Conservation (phyloP, 37 sponge, comb jelly and placozoan genomes). For the Mnemiopsis leidyi region DNA sequence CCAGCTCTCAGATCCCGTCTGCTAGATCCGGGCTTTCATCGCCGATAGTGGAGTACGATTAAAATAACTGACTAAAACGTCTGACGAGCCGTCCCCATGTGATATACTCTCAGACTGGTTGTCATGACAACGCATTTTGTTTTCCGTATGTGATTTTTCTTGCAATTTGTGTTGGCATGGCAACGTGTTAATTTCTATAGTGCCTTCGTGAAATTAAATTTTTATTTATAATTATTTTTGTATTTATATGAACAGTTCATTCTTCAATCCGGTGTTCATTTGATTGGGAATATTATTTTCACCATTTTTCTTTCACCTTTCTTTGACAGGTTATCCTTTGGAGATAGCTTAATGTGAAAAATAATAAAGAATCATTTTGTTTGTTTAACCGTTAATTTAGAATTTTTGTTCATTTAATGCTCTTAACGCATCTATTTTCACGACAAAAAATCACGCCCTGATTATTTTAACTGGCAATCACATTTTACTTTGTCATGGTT, state of each 20-base stretch:
- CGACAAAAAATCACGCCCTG: not conserved
- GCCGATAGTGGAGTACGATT: not conserved
- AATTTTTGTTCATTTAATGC: not conserved
- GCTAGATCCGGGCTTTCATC: not conserved
- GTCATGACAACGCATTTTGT: not conserved
- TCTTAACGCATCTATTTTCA: not conserved
- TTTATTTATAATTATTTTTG: slow-evolving; percentile 64
- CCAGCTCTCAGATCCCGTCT: slow-evolving; percentile 51
- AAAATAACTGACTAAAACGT: not conserved
- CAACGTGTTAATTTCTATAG: not conserved
- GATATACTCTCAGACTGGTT: not conserved
- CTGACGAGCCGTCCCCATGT: too few species aligned
- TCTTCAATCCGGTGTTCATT: slow-evolving; percentile 2
- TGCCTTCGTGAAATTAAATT: slow-evolving; percentile 39
- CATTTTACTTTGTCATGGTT: too few species aligned
- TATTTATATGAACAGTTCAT: slow-evolving; percentile 61
- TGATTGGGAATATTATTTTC: not conserved
- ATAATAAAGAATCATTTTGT: not conserved
- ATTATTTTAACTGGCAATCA: not conserved
- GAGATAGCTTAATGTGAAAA: not conserved
- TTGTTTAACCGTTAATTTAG: not conserved
- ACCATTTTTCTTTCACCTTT: not conserved
- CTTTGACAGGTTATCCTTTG: not conserved
- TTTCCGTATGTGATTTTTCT: not conserved
- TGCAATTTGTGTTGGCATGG: not conserved